phyloP scores from a whole-genome alignment of 1,140 invertebrate species.

The Drosophila ironensis region DNA sequence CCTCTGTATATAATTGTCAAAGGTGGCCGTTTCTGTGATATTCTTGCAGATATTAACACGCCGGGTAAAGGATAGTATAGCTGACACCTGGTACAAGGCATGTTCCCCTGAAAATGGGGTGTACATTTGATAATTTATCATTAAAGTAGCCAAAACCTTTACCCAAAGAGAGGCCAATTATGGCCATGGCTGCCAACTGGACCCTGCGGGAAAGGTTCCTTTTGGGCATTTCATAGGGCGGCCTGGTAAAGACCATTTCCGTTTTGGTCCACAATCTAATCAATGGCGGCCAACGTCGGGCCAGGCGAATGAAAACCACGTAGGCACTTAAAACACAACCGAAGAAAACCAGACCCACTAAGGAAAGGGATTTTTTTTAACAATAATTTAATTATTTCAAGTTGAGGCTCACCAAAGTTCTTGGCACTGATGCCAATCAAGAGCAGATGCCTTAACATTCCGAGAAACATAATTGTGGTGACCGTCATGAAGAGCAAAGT shows the following conservation, averaged over 20 bases:
- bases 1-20: conserved; percentile 42
- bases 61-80: conserved; percentile 35
- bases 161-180: conserved; percentile 57
- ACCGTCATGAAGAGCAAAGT: conserved; percentile 47
- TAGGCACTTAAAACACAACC: conserved; percentile 40
- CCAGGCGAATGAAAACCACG: conserved; percentile 56
- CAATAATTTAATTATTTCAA: not conserved
- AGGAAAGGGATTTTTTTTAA: not conserved
- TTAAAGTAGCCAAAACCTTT: not conserved
- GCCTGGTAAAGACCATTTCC: conserved; percentile 60
- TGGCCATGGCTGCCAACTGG: conserved; percentile 51
- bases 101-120: conserved; percentile 68
- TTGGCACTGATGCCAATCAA: conserved; percentile 67
- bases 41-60: conserved; percentile 41
- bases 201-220: conserved; percentile 46
- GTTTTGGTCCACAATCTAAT: conserved; percentile 62
- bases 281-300: conserved; percentile 57
- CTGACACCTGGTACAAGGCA: conserved; percentile 46
- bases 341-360: conserved; percentile 73
- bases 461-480: conserved; percentile 33
- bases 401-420: conserved; percentile 59
- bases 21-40: conserved; percentile 21
- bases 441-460: conserved; percentile 49
- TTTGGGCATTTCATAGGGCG: conserved; percentile 55
- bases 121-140: no score